Evolutionary conservation across 2,888 invertebrate species (phyloP), one percentile per base, ranked within the genome.

Genomic region (Archaeoteleia sp.): DNA sequence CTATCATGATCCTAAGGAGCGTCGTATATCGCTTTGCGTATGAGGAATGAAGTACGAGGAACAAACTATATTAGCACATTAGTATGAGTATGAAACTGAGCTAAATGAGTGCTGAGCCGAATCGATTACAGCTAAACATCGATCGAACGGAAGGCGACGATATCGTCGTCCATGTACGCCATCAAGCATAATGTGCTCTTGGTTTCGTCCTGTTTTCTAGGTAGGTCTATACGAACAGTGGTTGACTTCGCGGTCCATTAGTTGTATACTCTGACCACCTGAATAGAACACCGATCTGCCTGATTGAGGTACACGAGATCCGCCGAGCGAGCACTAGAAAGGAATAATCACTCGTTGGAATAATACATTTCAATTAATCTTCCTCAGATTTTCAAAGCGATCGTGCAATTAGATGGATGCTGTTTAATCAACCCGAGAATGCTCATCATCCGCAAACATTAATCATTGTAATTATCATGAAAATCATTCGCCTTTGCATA

Each of bases 221-320:
- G n/a, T 39, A 48, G 53, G 40, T 32, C 14, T 23, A 39, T 39
- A 30, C 37, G 43, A 58, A 61, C 70, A 62, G 60, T 67, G 71
- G 60, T 70, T 70, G 72, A 70, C 68, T 75, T 77, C 68, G 72
- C 73, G 74, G 72, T 62, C 67, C 71, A 76, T 77, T 77, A 76
- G 68, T 53, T 54, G 58, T 54, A 71, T 70, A 70, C 68, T 69
- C 62, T 72, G 74, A 74, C 74, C 72, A 74, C 71, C 73, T 62
- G 69, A 61, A 71, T 67, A 53, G 61, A 69, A 63, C 63, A 67
- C 43, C 60, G 53, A 68, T 71, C 53, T 15, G 32, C 39, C 46
- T 42, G 53, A 57, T 42, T 45, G 48, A 46, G 20, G 45, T 54
- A 40, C 57, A 48, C 40, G 20, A 25, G 34, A 48, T 42, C 37